Conservation (phyloP, 1,140 invertebrate genomes). For the Bombus impatiens region DNA sequence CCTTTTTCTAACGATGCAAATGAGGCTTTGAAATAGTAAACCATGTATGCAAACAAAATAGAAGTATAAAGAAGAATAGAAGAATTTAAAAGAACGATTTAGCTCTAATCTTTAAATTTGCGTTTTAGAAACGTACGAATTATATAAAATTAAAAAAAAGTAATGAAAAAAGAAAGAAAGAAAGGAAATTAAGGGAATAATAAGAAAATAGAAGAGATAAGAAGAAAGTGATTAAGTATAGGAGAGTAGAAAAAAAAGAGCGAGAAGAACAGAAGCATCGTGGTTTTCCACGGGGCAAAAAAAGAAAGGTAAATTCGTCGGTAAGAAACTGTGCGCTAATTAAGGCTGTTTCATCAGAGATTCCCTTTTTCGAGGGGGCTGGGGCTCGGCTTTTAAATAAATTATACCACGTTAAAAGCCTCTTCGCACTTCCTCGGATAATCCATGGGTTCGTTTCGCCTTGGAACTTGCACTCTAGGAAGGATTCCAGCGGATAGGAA, state of each 20-base stretch:
- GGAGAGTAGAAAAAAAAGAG: background rate
- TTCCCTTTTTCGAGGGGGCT: conserved; percentile 55
- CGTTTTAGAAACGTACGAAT: background rate
- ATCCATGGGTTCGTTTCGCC: conserved; percentile 61
- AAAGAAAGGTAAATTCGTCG: conserved; percentile 48
- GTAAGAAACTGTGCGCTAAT: conserved; percentile 68
- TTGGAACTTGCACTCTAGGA: conserved; percentile 44
- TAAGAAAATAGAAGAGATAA: too few species aligned
- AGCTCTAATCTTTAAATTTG: background rate
- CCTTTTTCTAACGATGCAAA: background rate
- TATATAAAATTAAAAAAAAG: background rate
- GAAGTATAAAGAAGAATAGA: background rate
- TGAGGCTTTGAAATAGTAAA: background rate
- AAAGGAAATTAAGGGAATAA: too few species aligned
- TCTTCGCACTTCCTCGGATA: conserved; percentile 72
- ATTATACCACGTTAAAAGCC: conserved; percentile 72
- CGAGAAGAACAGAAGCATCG: conserved; percentile 54
- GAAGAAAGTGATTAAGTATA: background rate
- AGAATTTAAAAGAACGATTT: background rate
- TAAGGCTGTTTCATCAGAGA: conserved; percentile 70
- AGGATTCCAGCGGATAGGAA: conserved; percentile 1
- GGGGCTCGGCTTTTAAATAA: conserved; percentile 68
- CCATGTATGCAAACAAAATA: background rate
- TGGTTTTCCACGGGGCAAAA: conserved; percentile 69
- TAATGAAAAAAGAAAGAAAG: too few species aligned